A percentile compares a stretch with the other conserved stretches of the same genome.
Evolutionary conservation across 1,140 invertebrate genomes (phyloP).

Genomic region (Drosophila murphyi): DNA sequence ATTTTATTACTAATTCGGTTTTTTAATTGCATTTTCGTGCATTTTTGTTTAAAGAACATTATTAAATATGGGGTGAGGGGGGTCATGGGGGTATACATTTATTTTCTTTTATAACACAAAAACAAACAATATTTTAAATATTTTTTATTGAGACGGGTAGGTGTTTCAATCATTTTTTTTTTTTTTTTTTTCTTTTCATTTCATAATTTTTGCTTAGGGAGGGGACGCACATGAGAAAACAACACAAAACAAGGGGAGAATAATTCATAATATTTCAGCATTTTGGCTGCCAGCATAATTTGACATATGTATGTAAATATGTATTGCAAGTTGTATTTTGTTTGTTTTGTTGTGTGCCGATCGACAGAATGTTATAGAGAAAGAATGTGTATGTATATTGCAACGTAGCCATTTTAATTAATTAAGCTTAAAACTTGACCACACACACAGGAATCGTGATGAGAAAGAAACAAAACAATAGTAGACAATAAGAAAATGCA

Average conservation of each 20-base stretch:
- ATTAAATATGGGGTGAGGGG: conserved; percentile 57
- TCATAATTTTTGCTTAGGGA: conserved; percentile 14
- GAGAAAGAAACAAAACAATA: conserved; percentile 8
- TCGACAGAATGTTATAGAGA: conserved; percentile 37
- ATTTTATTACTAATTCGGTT: conserved; percentile 77
- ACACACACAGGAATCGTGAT: conserved; percentile 6
- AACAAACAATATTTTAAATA: conserved; percentile 80
- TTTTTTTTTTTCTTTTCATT: conserved; percentile 16
- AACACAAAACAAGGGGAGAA: conserved; percentile 46
- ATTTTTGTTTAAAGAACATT: conserved; percentile 74
- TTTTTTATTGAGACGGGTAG: conserved; percentile 53
- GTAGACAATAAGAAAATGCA: conserved; percentile 55
- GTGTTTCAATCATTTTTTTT: conserved; percentile 10
- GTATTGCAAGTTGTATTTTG: conserved; percentile 44
- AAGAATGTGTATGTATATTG: conserved; percentile 58
- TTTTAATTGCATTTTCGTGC: conserved; percentile 71
- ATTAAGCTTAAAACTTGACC: conserved; percentile 49
- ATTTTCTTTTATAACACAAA: conserved; percentile 70
- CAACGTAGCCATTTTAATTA: conserved; percentile 66
- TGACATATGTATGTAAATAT: conserved; percentile 42
- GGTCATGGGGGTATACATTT: conserved; percentile 56
- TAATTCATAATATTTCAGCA: conserved; percentile 31
- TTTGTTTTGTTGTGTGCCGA: conserved; percentile 34
- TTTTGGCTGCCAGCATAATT: conserved; percentile 37
- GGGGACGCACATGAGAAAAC: conserved; percentile 45